Conservation (phyloP, 1,140 invertebrate genomes). For the Sinella curviseta region DNA sequence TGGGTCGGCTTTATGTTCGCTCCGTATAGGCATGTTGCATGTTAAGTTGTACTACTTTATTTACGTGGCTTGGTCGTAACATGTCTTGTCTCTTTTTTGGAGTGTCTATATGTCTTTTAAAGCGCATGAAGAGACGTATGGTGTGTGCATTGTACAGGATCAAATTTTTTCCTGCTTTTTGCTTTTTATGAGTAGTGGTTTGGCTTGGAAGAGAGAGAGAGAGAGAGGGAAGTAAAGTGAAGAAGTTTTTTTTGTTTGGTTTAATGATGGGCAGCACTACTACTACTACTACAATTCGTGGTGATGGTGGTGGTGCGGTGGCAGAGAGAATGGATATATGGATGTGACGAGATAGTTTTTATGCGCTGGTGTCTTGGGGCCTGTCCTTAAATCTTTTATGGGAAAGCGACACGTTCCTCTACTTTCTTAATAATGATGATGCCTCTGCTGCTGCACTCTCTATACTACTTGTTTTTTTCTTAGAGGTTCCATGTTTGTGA, state of each 20-base stretch:
- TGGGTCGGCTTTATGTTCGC: no score
- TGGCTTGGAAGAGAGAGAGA: neutral
- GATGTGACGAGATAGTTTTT: conserved; percentile 24
- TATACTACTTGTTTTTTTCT: neutral
- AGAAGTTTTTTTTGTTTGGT: conserved; percentile 14
- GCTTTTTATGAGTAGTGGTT: conserved; percentile 18
- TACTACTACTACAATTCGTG: neutral
- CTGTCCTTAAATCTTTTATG: conserved; percentile 25
- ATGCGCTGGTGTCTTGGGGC: conserved; percentile 3
- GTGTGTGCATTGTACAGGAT: neutral
- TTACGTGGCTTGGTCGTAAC: neutral
- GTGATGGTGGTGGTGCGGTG: neutral
- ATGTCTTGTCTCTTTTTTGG: neutral
- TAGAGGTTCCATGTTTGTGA: conserved; percentile 9
- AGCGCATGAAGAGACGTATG: neutral
- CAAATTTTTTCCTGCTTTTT: conserved; percentile 8
- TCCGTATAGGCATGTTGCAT: no score
- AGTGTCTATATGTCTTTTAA: neutral
- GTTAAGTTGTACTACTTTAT: neutral
- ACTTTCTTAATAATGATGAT: conserved; percentile 23
- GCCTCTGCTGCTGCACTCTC: neutral
- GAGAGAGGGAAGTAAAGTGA: neutral
- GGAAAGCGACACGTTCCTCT: conserved; percentile 20
- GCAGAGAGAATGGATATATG: neutral
- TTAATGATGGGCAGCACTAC: conserved; percentile 1